Base-by-base conservation (phyloP, 1,140 invertebrate genomes). In the Centruroides sculpturatus region DNA sequence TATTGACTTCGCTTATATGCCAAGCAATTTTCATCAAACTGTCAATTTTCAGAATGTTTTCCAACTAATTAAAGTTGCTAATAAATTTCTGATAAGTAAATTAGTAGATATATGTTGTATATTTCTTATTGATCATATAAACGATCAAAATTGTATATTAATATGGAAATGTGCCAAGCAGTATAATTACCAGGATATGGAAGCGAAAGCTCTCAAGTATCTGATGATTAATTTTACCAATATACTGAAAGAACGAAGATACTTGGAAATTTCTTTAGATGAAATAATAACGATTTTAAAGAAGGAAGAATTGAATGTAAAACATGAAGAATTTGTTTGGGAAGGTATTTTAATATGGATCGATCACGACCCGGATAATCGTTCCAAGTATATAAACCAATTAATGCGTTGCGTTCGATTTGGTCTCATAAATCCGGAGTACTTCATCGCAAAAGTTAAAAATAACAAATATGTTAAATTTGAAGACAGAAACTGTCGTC, bases 371-470 rank as follows among this genome's bases (percentile, higher is more conserved):
- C 23, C 51, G 23, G 8, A 34, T 23, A 36, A 5, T 36, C 51
- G 51, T 5, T 53, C 51, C 51, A 53, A 36, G 8, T 53, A 85
- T 65, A 83, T 89, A 6, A 80, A 84, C 0, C 77, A 82, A 46
- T 72, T 95, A 1, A 84, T 95, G 79, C 81, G 81, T 49, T 84
- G 84, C 59, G 85, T 91, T 63, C 79, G 90, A 23, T 78, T 93
- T 3, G 90, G 91, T 5, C 75, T 94, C 1, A 76, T 95, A 67
- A 85, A 91, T 58, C 89, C 87, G 0, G 82, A 89, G 60, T 86
- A 81, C 68, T 85, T 87, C 68, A 72, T 85, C 35, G 83, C 85
- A 66, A 79, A 81, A 61, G 80, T 85, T 0, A 84, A 85, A 63
- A 79, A 80, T 59, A 81, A 80, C 71, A 79, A 74, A 8, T 84